Conservation (phyloP, 2,113 vertebrate species). For the Rhineura floridana region DNA sequence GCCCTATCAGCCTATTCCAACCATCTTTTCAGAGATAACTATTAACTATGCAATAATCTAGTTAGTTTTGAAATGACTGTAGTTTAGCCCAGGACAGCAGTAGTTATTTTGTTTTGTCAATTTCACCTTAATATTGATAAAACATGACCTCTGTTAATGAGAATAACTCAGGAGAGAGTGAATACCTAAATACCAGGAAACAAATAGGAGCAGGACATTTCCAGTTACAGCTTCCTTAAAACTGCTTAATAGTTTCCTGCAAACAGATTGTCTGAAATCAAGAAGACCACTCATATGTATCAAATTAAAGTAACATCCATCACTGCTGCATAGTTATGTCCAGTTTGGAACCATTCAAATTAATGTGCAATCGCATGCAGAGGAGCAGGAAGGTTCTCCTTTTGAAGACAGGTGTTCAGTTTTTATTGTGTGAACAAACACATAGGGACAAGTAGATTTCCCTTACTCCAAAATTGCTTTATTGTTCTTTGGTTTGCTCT, state of each 20-base stretch:
- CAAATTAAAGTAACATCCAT: not conserved
- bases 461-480: no score
- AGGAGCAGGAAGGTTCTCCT: not conserved
- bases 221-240: not conserved
- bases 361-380: not conserved
- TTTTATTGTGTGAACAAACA: not conserved
- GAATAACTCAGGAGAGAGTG: slow-evolving; percentile 16
- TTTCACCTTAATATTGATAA: not conserved
- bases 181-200: slow-evolving; percentile 23
- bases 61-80: slow-evolving; percentile 65
- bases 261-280: not conserved
- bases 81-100: slow-evolving; percentile 26
- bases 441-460: not conserved
- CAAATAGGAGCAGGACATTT: not conserved
- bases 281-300: not conserved
- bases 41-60: slow-evolving; percentile 62
- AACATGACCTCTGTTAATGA: slow-evolving; percentile 49
- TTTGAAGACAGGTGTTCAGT: not conserved
- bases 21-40: slow-evolving; percentile 65
- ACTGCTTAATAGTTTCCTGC: not conserved
- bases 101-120: not conserved
- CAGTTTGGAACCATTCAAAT: not conserved
- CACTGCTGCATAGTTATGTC: not conserved
- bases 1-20: slow-evolving; percentile 66
- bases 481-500: not conserved